Evolutionary conservation across 2,113 vertebrate species (phyloP).

Genomic region (Dendropsophus ebraccatus): DNA sequence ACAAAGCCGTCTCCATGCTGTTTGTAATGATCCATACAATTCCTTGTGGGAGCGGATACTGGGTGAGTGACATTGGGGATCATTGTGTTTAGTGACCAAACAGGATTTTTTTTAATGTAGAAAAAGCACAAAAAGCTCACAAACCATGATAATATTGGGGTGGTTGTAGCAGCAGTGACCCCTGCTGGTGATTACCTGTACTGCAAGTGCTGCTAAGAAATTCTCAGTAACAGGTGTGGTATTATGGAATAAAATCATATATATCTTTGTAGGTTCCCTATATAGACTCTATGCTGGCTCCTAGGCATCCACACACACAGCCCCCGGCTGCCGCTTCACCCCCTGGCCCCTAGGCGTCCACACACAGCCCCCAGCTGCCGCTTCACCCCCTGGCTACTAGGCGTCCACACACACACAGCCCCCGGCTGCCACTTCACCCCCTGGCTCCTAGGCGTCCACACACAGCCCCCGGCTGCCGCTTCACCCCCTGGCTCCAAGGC

Average conservation of each 20-base stretch:
- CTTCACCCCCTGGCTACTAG: constrained; percentile 19
- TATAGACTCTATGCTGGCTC: neutral
- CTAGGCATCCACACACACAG: neutral
- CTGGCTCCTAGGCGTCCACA: neutral
- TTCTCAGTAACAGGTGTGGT: neutral
- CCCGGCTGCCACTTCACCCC: constrained; percentile 16
- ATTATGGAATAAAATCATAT: neutral
- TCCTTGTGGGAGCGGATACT: no score
- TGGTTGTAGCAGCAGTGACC: neutral
- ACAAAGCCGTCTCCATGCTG: no score
- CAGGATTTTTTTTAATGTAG: no score
- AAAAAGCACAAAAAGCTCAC: no score
- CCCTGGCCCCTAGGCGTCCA: neutral
- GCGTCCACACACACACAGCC: constrained; percentile 1
- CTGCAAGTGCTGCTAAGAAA: neutral
- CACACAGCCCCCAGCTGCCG: constrained; percentile 17
- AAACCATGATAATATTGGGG: no score
- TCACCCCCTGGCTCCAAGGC: neutral
- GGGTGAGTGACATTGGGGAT: no score
- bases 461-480: constrained; percentile 32
- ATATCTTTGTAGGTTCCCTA: neutral
- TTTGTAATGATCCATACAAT: no score
- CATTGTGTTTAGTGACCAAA: no score
- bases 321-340: constrained; percentile 14
- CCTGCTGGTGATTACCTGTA: neutral